phyloP scores from a whole-genome alignment of 2,888 invertebrate genomes.

The Heterodera filipjevi region DNA sequence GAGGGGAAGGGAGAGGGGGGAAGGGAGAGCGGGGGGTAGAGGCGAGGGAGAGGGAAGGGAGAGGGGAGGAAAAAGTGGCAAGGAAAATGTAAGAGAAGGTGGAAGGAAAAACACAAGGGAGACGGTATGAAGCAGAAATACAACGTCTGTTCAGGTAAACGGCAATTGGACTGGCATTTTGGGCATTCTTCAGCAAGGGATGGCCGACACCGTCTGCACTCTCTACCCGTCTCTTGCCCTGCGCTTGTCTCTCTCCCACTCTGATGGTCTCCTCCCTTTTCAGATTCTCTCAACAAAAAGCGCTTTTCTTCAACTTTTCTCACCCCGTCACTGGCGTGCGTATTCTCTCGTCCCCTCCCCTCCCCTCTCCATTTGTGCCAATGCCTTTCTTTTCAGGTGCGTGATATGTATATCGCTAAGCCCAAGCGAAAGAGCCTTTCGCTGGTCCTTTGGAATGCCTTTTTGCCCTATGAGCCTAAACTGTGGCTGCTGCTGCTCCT shows the following conservation, averaged over 20 bases:
- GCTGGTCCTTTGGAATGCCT: constrained; percentile 40
- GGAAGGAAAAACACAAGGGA: too few species aligned
- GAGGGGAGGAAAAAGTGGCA: too few species aligned
- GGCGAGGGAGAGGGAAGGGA: too few species aligned
- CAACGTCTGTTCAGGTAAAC: constrained; percentile 10
- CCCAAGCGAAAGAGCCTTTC: constrained; percentile 34
- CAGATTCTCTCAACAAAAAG: constrained; percentile 15
- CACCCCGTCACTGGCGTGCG: constrained; percentile 24
- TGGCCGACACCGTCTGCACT: constrained; percentile 40
- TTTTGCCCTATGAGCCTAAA: constrained; percentile 39
- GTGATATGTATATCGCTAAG: constrained; percentile 40
- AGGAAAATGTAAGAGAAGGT: too few species aligned
- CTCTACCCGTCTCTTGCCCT: constrained; percentile 37
- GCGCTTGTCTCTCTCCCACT: constrained; percentile 22
- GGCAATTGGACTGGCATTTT: constrained; percentile 40
- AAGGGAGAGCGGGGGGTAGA: too few species aligned
- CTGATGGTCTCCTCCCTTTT: constrained; percentile 7
- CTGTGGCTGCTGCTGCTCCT: constrained; percentile 36
- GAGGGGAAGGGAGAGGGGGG: too few species aligned
- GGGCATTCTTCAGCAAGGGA: constrained; percentile 35
- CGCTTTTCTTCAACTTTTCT: constrained; percentile 18
- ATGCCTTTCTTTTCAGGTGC: constrained; percentile 30
- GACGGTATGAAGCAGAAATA: too few species aligned
- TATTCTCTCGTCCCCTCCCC: background rate
- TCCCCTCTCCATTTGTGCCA: background rate